A percentile compares a stretch with the other conserved stretches of the same genome.
phyloP scores from a whole-genome alignment of 1,140 invertebrate species.

The Aphis gossypii region DNA sequence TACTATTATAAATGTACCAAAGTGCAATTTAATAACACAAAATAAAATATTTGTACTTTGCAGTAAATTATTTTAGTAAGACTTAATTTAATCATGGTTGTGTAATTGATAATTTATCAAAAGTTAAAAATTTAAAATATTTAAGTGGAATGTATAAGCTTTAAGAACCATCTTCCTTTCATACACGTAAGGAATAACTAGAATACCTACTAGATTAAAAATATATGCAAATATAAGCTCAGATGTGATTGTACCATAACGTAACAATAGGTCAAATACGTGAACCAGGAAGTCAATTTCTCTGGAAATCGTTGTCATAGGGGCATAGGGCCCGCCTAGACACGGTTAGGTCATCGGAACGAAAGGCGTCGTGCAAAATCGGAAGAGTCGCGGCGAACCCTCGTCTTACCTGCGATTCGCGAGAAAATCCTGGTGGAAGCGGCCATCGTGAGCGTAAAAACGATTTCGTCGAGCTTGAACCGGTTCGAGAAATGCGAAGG shows the following conservation, averaged over 20 bases:
- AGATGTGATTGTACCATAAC: neutral
- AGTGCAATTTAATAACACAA: neutral
- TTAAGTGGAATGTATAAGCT: neutral
- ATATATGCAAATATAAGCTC: neutral
- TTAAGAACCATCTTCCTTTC: neutral
- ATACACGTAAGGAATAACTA: neutral
- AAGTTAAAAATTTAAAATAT: neutral
- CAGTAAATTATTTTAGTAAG: neutral
- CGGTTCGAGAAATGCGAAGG: neutral
- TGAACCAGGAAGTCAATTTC: neutral
- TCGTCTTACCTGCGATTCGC: constrained; percentile 11
- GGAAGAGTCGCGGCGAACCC: neutral
- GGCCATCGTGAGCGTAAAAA: neutral
- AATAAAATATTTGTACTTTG: neutral
- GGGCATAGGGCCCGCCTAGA: neutral
- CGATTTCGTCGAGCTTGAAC: neutral
- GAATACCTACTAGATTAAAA: no score
- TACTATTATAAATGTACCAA: neutral
- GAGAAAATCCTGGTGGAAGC: constrained; percentile 41
- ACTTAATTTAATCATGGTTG: neutral
- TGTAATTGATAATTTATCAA: neutral
- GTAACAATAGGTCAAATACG: neutral
- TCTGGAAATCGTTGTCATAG: no score
- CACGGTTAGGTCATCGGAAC: neutral
- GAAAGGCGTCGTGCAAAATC: neutral